Conservation (phyloP, 2,888 invertebrate species). For the Polymixis flavicincta region DNA sequence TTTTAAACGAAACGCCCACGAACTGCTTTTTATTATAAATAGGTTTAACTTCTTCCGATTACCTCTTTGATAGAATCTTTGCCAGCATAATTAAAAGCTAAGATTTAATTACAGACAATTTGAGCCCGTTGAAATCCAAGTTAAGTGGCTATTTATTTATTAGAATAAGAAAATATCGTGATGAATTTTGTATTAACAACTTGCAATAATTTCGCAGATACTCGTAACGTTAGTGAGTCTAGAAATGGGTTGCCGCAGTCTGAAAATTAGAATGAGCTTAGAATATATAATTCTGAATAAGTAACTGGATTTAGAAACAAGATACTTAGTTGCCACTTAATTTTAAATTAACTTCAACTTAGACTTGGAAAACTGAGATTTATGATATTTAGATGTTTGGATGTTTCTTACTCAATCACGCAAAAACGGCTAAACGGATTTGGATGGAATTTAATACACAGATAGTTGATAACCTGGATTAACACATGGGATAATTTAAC, state of each 20-base stretch:
- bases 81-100: constrained; percentile 5
- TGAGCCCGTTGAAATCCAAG: background rate
- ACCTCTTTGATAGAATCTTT: background rate
- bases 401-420: too few relatives aligned
- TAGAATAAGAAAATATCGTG: background rate
- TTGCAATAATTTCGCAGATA: background rate
- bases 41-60: constrained; percentile 5
- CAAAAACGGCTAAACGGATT: too few relatives aligned
- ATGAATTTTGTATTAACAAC: background rate
- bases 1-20: constrained; percentile 1
- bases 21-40: background rate
- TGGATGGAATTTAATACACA: too few relatives aligned
- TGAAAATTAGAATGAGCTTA: background rate
- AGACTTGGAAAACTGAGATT: background rate
- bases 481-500: too few relatives aligned
- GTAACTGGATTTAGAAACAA: background rate
- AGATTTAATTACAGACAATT: constrained; percentile 12
- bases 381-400: too few relatives aligned
- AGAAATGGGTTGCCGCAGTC: background rate
- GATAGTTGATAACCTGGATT: too few relatives aligned
- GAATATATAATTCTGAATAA: constrained; percentile 1
- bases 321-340: too few relatives aligned
- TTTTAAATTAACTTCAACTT: background rate
- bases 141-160: constrained; percentile 1
- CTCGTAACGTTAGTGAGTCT: background rate